Conservation (phyloP, 2,888 invertebrate species). For the Hirtodrosophila duncani region DNA sequence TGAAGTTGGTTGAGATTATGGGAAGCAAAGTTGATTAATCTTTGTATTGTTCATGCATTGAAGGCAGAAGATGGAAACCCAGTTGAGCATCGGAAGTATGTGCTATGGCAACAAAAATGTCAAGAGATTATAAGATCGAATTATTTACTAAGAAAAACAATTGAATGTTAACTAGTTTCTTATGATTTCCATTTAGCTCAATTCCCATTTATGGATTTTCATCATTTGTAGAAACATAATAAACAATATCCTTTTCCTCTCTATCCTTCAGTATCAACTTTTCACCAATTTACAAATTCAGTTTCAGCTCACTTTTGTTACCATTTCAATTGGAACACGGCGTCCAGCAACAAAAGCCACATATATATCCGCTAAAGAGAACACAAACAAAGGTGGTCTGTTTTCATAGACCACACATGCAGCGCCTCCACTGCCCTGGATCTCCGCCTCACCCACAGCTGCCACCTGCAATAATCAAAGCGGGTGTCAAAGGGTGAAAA, state of each 20-base stretch:
- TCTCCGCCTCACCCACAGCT: neutral
- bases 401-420: slow-evolving; percentile 41
- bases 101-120: too few species aligned
- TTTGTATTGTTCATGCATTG: too few species aligned
- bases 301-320: slow-evolving; percentile 17
- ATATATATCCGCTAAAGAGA: slow-evolving; percentile 23
- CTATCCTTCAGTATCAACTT: neutral
- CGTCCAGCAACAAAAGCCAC: slow-evolving; percentile 32
- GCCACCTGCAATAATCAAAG: slow-evolving; percentile 30
- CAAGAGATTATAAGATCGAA: neutral
- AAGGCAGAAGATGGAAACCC: too few species aligned
- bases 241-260: slow-evolving; percentile 15
- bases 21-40: too few species aligned
- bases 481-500: neutral
- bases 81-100: too few species aligned
- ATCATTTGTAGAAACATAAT: slow-evolving; percentile 23
- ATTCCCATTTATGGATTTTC: slow-evolving; percentile 6
- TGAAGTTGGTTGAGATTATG: too few species aligned
- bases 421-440: slow-evolving; percentile 5
- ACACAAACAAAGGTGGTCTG: slow-evolving; percentile 48
- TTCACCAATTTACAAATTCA: slow-evolving; percentile 25
- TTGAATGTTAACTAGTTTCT: neutral
- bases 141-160: neutral
- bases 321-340: slow-evolving; percentile 29
- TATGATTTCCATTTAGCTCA: too few species aligned